Base-by-base conservation (phyloP, 2,888 invertebrate genomes). In the Lasioglossum malachurum region DNA sequence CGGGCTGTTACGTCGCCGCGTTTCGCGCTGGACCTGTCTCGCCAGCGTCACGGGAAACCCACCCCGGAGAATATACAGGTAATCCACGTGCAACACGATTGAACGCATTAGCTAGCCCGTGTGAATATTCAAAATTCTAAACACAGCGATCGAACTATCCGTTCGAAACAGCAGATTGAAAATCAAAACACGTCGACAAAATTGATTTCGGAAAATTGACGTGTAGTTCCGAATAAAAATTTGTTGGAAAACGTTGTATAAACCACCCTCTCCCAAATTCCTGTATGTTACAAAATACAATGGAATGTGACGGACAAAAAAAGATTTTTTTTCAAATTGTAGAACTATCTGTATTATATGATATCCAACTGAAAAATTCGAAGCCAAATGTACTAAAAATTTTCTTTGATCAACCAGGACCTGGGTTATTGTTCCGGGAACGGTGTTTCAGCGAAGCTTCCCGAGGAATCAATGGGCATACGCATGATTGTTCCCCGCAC, bases 21-120 rank as follows among this genome's bases (percentile, higher is more conserved):
- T 41, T 71, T n/a, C 71, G n/a, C 71, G 41, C 71, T n/a, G 71
- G 41, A 41, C 19, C n/a, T 71, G 41, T 71, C 71, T 38, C 38
- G 19, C 27, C 69, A 10, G 16, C 41, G 71, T 57, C 57, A 41
- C 41, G 4, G 71, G 41, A 71, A 71, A 71, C n/a, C 12, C 38
- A 12, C 0, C 12, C 10, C 12, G 41, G 12, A 41, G 19, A n/a
- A n/a, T 67, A 10, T 19, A 35, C 67, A 67, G 67, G 19, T 38
- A 67, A 67, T 67, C 67, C 19, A 1, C 67, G 19, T 0, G 4
- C 38, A 35, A 31, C 67, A 1, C 19, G 19, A 38, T 7, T 2
- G 14, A 38, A 67, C 5, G 19, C 19, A 67, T 38, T 57, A 57
- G 19, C 10, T 23, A 10, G 2, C 19, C 35, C 10, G 8, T 1